Percentiles rank a stretch among this genome's conserved stretches.
These are phyloP conservation scores for Vulpes lagopus DNA, from an alignment of 2,113 vertebrate species.

Conservation along the genomic window DNA sequence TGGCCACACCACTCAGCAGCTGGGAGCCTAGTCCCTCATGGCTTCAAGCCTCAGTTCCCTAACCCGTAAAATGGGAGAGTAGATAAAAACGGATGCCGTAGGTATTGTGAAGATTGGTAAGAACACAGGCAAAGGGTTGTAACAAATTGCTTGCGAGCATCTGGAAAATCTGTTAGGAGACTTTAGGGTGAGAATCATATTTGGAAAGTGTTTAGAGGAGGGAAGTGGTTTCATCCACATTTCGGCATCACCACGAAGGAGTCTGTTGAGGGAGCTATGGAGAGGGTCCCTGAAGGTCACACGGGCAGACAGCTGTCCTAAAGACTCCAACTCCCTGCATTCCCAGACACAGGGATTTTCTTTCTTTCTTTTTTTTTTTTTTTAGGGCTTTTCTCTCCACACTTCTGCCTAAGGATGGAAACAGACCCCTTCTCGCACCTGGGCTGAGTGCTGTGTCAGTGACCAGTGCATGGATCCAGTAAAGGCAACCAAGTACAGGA, in stretches of 20 bases:
- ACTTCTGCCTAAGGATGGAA: not conserved
- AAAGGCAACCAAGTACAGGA: fast-evolving
- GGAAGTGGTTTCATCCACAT: fast-evolving
- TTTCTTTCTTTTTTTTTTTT: too few species aligned
- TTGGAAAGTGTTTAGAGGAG: fast-evolving
- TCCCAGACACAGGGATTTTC: too few species aligned
- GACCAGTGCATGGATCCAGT: fast-evolving
- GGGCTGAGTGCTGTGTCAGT: fast-evolving
- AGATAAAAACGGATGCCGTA: fast-evolving
- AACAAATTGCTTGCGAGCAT: fast-evolving
- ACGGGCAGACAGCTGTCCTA: not conserved
- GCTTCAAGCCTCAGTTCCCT: not conserved
- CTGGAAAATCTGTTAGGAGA: not conserved
- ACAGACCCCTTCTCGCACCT: fast-evolving
- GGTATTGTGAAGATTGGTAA: fast-evolving
- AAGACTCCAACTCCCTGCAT: fast-evolving
- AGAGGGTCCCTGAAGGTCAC: not conserved
- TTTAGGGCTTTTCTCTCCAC: fast-evolving
- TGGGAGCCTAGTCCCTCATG: fast-evolving
- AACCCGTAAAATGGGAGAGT: not conserved
- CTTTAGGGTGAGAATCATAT: fast-evolving
- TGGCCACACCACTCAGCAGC: fast-evolving
- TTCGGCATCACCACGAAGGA: fast-evolving
- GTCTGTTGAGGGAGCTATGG: not conserved
- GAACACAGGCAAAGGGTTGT: fast-evolving